Percentiles rank a stretch among this genome's conserved stretches.
Conservation (phyloP, 2,888 invertebrate genomes). For the Lutraria lutraria region DNA sequence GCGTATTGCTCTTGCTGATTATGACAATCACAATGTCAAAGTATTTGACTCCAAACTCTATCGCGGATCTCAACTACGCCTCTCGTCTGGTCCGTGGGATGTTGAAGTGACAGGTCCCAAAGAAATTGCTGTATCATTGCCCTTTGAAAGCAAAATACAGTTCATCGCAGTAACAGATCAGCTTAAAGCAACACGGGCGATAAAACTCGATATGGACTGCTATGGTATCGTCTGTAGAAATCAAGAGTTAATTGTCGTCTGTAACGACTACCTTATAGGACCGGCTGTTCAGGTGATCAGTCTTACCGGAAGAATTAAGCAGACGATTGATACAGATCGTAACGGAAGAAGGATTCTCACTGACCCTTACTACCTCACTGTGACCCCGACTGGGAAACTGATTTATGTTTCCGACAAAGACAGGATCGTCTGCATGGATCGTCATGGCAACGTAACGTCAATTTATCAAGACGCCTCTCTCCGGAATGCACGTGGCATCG, state of each 20-base stretch:
- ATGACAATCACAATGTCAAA: conserved; percentile 68
- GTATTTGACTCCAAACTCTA: conserved; percentile 68
- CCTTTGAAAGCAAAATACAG: conserved; percentile 70
- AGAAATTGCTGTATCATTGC: conserved; percentile 64
- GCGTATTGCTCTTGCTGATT: conserved; percentile 63
- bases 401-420: conserved; percentile 71
- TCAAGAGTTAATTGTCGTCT: conserved; percentile 68
- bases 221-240: conserved; percentile 65
- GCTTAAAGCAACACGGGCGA: conserved; percentile 60
- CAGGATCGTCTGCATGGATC: conserved; percentile 68
- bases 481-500: conserved; percentile 63
- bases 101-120: conserved; percentile 62
- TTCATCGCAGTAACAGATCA: conserved; percentile 60
- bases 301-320: conserved; percentile 67
- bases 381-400: conserved; percentile 65
- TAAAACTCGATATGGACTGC: conserved; percentile 69
- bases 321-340: conserved; percentile 67
- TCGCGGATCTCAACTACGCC: conserved; percentile 54
- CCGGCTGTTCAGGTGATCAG: conserved; percentile 65
- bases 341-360: conserved; percentile 61
- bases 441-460: conserved; percentile 69
- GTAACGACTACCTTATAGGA: conserved; percentile 69
- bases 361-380: conserved; percentile 67
- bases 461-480: conserved; percentile 63
- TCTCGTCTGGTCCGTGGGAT: conserved; percentile 69